These are phyloP conservation scores for Thalassoma bifasciatum DNA, from an alignment of 2,113 vertebrate species.

Conservation along the genomic window DNA sequence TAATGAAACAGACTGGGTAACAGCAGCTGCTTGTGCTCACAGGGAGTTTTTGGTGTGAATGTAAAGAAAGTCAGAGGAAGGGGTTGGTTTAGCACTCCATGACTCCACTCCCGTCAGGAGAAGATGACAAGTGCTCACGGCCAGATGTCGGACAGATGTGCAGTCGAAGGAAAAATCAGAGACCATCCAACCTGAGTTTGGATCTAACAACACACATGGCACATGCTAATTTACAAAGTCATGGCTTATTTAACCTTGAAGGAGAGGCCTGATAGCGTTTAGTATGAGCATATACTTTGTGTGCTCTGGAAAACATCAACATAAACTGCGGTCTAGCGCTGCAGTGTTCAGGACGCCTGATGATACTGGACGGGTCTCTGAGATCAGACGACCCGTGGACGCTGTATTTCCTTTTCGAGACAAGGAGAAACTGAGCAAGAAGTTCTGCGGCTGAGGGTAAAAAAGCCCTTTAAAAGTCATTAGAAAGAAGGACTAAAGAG, in stretches of 20 bases:
- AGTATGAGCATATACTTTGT: constrained; percentile 17
- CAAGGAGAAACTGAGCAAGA: constrained; percentile 3
- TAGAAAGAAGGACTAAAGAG: background rate
- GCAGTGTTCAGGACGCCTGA: constrained; percentile 30
- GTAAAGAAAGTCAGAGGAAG: constrained; percentile 30
- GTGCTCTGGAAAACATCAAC: constrained; percentile 36
- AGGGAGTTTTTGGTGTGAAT: constrained; percentile 58
- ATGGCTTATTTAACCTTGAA: constrained; percentile 50
- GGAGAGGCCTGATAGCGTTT: constrained; percentile 22
- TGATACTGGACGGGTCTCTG: constrained; percentile 14
- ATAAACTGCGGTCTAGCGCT: constrained; percentile 18
- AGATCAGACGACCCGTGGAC: constrained; percentile 4
- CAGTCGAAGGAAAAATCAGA: background rate
- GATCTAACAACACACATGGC: constrained; percentile 45
- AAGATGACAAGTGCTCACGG: constrained; percentile 25
- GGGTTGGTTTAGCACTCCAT: constrained; percentile 33
- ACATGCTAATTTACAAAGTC: constrained; percentile 35
- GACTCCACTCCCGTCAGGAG: constrained; percentile 32
- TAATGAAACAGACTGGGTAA: constrained; percentile 50
- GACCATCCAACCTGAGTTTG: constrained; percentile 22
- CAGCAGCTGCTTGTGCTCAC: constrained; percentile 62
- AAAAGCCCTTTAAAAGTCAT: background rate
- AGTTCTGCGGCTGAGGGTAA: background rate
- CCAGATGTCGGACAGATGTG: constrained; percentile 77
- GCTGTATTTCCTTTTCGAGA: constrained; percentile 12